Base-by-base conservation (phyloP, 2,797 vertebrate genomes). In the Coendou prehensilis region DNA sequence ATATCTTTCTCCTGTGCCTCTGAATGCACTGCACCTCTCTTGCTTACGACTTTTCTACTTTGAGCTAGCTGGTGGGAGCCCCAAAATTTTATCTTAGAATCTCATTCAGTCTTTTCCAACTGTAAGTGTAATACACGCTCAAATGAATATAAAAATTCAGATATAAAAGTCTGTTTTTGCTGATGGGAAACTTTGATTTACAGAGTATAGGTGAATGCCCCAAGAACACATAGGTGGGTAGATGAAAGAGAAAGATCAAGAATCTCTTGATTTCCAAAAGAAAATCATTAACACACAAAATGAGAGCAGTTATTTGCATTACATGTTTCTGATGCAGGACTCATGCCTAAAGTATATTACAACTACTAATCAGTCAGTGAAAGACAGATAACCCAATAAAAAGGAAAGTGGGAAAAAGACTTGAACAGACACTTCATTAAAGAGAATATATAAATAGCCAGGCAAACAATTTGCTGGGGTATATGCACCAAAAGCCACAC, bases 121-220 rank as follows among this genome's bases (percentile, higher is more conserved):
- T 11, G 33, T 64, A 50, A 61, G 23, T 45, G 17, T 71, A 41
- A 73, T 26, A 50, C 4, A 87, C 9, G 33, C 2, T 76, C 41
- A 93, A 89, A 54, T 89, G 7, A 85, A 67, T 50, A 67, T 64
- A 37, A 63, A 90, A 75, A 13, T 64, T 33, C 82, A 84, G 5
- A 63, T 84, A 64, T 2, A 37, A 22, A 33, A 59, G 3, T 41
- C 13, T 86, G 6, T 69, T 82, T 96, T 84, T 78, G 71, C 57
- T 92, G 9, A 80, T 84, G 33, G 64, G 30, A 84, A 90, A 88
- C 57, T 82, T 85, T 41, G 54, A 82, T 56, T 85, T 76, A 79
- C 18, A 80, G 14, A 83, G 14, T 61, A 59, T 92, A 61, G 0
- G 56, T 67, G 50, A 94, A 76, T 85, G 47, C 1, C 5, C 41